Conservation (phyloP, 2,113 vertebrate genomes). For the Peromyscus californicus region DNA sequence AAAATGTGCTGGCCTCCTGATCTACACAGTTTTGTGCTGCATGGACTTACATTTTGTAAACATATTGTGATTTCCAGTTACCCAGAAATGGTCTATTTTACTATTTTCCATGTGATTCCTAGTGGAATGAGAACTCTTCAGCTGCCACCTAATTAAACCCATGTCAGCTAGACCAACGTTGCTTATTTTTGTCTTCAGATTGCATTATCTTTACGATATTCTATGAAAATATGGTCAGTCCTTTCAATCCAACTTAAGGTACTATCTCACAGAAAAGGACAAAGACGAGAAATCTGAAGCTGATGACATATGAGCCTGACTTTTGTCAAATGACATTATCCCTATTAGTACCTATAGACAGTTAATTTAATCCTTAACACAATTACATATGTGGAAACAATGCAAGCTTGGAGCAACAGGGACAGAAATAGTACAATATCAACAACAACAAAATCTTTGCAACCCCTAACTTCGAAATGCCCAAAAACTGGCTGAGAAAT, state of each 20-base stretch:
- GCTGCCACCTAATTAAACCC: neutral
- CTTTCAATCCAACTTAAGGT: neutral
- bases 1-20: neutral
- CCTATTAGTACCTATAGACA: neutral
- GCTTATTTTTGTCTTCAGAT: neutral
- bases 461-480: neutral
- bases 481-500: neutral
- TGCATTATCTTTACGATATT: neutral
- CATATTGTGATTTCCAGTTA: neutral
- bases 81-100: neutral
- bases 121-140: neutral
- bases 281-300: neutral
- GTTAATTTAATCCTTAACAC: neutral
- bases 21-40: neutral
- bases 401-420: neutral
- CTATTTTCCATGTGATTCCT: neutral
- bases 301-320: neutral
- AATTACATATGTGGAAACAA: neutral
- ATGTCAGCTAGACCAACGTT: neutral
- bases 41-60: neutral
- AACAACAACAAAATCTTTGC: neutral
- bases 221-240: neutral
- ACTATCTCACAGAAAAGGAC: neutral
- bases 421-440: neutral
- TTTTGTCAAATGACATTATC: neutral